Percentiles rank a stretch among this genome's conserved stretches.
phyloP scores from a whole-genome alignment of 2,797 vertebrate species.

The Neopelma chrysocephalum region DNA sequence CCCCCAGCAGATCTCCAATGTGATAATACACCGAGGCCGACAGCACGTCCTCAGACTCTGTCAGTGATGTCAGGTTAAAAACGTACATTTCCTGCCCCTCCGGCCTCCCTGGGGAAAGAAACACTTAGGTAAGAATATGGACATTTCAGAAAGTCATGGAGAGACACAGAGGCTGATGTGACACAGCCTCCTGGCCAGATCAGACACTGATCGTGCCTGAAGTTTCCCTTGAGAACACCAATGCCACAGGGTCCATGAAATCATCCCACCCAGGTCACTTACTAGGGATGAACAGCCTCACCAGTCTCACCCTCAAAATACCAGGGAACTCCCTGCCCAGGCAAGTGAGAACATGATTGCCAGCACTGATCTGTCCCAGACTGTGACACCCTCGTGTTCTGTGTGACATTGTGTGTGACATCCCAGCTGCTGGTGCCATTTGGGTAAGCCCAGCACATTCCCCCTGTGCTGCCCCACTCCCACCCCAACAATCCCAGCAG shows the following conservation, averaged over 20 bases:
- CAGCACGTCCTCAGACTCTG: slow-evolving; percentile 90
- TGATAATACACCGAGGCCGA: slow-evolving; percentile 91
- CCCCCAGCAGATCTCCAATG: slow-evolving; percentile 80
- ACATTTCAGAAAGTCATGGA: not conserved
- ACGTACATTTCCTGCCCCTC: slow-evolving; percentile 81
- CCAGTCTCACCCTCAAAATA: rapidly evolving
- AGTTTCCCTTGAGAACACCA: not conserved
- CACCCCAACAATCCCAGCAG: not conserved
- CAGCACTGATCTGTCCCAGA: not conserved
- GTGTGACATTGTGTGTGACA: rapidly evolving
- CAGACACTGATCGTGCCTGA: not conserved
- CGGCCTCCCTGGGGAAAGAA: slow-evolving; percentile 76
- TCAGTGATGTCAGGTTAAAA: slow-evolving; percentile 94
- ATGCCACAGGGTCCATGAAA: not conserved
- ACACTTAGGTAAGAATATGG: not conserved
- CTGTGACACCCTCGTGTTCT: not conserved
- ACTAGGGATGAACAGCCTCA: not conserved
- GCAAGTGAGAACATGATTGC: not conserved
- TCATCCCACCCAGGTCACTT: not conserved
- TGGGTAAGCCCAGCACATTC: not conserved
- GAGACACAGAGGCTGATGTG: not conserved
- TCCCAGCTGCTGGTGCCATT: not conserved
- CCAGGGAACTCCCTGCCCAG: rapidly evolving
- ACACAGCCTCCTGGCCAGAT: not conserved
- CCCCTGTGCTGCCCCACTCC: not conserved